Conservation (phyloP, 1,140 invertebrate genomes). For the Harpegnathos saltator region DNA sequence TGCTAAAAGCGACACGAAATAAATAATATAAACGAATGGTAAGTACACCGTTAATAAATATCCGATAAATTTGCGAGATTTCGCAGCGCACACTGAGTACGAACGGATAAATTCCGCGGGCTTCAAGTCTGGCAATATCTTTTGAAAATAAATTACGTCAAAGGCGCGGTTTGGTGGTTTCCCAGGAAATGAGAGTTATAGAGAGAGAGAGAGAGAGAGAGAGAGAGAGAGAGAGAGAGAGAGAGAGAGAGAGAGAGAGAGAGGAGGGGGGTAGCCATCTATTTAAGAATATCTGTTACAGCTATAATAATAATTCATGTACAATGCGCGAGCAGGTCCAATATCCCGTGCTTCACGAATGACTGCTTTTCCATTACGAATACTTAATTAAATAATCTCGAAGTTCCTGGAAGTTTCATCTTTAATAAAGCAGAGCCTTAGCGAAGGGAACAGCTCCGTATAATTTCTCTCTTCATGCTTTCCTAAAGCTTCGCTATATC, state of each 20-base stretch:
- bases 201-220: too few species aligned
- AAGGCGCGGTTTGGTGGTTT: slow-evolving; percentile 45
- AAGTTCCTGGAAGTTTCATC: slow-evolving; percentile 60
- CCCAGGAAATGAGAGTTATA: slow-evolving; percentile 51
- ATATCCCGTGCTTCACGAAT: slow-evolving; percentile 68
- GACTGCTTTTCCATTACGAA: slow-evolving; percentile 69
- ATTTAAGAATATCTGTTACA: slow-evolving; percentile 62
- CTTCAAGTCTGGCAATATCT: slow-evolving; percentile 38
- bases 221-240: too few species aligned
- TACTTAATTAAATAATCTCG: slow-evolving; percentile 72
- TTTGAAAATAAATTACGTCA: slow-evolving; percentile 56
- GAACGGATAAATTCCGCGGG: slow-evolving; percentile 36
- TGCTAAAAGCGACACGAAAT: not conserved
- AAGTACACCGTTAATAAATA: slow-evolving; percentile 41
- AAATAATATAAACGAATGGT: slow-evolving; percentile 32
- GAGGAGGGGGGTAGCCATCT: too few species aligned
- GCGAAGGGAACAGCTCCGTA: slow-evolving; percentile 46
- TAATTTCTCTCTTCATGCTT: slow-evolving; percentile 64
- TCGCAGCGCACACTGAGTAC: slow-evolving; percentile 22
- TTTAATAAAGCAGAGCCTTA: slow-evolving; percentile 50
- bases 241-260: too few species aligned
- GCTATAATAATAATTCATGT: slow-evolving; percentile 64
- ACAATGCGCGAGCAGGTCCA: slow-evolving; percentile 54
- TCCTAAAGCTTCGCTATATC: slow-evolving; percentile 32
- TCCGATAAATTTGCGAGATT: slow-evolving; percentile 29